Base-by-base conservation (phyloP, 2,888 invertebrate species). In the Tillus elongatus region DNA sequence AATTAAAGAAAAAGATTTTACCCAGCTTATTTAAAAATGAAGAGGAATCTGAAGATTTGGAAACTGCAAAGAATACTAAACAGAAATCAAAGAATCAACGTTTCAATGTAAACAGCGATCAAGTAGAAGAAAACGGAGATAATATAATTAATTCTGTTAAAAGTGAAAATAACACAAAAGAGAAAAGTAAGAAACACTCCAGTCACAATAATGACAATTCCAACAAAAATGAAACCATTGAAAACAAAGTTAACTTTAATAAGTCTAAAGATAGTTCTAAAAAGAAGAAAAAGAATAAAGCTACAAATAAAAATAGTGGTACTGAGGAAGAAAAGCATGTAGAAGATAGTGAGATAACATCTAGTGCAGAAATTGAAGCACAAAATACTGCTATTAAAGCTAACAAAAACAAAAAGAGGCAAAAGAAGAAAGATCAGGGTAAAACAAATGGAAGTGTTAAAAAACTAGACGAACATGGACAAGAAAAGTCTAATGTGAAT, bases 1-100 rank as follows among this genome's bases (percentile, higher is more conserved):
- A 68, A 0, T 73, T 89, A 24, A 95, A 93, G 64, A 76, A 71
- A 52, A 86, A 82, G 64, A 70, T 90, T 47, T 70, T 91, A 42
- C 76, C 77, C 3, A 90, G 90, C 57, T 67, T 92, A 15, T 92
- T 81, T 63, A 66, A 60, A 49, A 70, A 68, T 48, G 58, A 59
- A 37, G 33, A 43, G 12, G 30, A n/a, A n/a, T 24, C 30, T 6
- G 40, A 42, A 26, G 36, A 37, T 11, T 13, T n/a, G 2, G 14
- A 33, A 40, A 9, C 15, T 9, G 19, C 29, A 10, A 12, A 27
- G 31, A 34, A 28, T 33, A 41, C 33, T 43, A 52, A 38, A 37
- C 42, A 34, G 40, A 47, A 35, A 39, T 44, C 34, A 37, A 35
- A 15, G 27, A 48, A 38, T 37, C 31, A 24, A 40, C 28, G 19